Base-by-base conservation (phyloP, 2,113 vertebrate genomes). In the Psephotus haematonotus region DNA sequence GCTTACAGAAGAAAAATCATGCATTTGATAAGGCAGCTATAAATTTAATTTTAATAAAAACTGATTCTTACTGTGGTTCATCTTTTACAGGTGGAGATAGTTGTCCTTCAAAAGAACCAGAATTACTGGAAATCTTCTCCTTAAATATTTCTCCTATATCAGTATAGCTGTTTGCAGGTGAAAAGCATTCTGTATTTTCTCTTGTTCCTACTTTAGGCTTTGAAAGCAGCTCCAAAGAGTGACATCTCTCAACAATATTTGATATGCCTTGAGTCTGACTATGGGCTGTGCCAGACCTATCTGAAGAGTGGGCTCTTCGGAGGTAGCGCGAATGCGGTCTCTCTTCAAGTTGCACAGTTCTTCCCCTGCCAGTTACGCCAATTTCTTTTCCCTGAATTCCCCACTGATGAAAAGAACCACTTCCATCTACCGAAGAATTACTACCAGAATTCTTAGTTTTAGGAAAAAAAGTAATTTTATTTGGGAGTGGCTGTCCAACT, bases 231-330 rank as follows among this genome's bases (percentile, higher is more conserved):
- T 99, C 99, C 90, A 98, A 95, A 5, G 99, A 99, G 97, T 98
- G 98, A 79, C 99, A 99, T 22, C 99, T 98, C 82, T 98, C 99
- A 57, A 98, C 62, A 63, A 96, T 75, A 13, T 68, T 78, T 0
- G 91, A 87, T 47, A 96, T 86, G 63, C 89, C 96, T 46, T 91
- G 98, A 50, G 95, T 89, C 2, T 97, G 97, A 71, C 96, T 93
- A 27, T 82, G 93, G 44, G 97, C 96, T 18, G 97, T 75, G 39
- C 97, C 92, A 15, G 98, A 98, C 85, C 99, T 98, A 15, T 99
- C 99, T 20, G 99, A 99, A 17, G 99, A 99, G 86, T 99, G 99
- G 31, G 99, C 98, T 90, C 99, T 98, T 29, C 99, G 98, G 19
- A 99, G 98, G 96, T 99, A 99, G 43, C 99, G 98, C 2, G 99